phyloP scores from a whole-genome alignment of 1,140 invertebrate species.

The Camponotus pennsylvanicus region DNA sequence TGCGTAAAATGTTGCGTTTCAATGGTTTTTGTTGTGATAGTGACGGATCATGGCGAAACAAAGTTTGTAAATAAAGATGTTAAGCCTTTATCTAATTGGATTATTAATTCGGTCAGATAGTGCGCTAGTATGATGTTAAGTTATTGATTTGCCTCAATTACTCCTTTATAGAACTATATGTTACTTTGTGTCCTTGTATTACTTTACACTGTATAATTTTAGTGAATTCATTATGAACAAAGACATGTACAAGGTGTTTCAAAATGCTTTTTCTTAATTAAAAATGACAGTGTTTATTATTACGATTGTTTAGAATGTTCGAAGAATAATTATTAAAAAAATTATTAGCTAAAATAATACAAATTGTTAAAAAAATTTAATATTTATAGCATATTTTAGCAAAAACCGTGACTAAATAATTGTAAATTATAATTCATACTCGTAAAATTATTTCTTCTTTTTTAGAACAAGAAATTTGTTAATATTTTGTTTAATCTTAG shows the following conservation, averaged over 20 bases:
- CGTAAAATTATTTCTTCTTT: background rate
- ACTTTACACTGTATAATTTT: background rate
- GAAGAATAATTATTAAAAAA: too few species aligned
- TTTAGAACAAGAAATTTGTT: background rate
- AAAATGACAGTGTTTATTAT: background rate
- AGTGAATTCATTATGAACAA: background rate
- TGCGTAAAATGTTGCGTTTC: background rate
- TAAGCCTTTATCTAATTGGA: background rate
- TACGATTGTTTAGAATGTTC: background rate
- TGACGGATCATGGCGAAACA: slow-evolving; percentile 35
- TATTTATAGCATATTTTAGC: background rate
- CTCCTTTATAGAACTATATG: background rate
- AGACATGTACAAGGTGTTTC: background rate
- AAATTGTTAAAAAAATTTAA: background rate
- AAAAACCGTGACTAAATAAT: background rate
- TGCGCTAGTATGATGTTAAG: background rate
- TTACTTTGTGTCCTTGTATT: background rate
- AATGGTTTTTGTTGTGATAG: background rate
- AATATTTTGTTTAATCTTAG: background rate
- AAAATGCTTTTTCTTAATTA: background rate
- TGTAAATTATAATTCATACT: background rate
- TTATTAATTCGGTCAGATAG: background rate
- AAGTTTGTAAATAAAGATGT: slow-evolving; percentile 15
- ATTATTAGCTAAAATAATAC: background rate
- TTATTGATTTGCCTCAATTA: background rate